Evolutionary conservation across 2,113 vertebrate genomes (phyloP), one percentile per base, ranked within the genome.

Genomic region (Tupaia chinensis): DNA sequence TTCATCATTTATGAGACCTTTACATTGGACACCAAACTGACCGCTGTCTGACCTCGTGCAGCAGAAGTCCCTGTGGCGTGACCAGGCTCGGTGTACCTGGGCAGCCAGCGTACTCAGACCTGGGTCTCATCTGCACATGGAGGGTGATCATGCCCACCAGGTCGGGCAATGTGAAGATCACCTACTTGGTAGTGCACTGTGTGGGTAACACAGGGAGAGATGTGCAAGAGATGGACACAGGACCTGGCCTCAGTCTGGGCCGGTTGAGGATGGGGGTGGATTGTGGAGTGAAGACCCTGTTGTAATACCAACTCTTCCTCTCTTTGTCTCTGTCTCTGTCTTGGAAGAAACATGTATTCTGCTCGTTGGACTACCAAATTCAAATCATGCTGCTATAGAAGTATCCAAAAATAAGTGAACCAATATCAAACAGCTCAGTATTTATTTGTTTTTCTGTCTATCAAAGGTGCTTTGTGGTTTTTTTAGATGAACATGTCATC

Each of bases 401-500:
- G 53, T 56, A 70, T 87, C 61, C 97, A 89, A 76, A 96, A 95
- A 81, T 27, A 77, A 80, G 54, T 14, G 80, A 93, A 92, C n/a
- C 0, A 4, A 0, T 82, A 85, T 94, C 83, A 94, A 95, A 27
- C 44, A 94, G 13, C 68, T 93, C 56, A 29, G 76, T 93, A 84
- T 89, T 97, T 91, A n/a, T 97, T 97, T 97, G 79, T 72, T 10
- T n/a, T 88, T 94, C 23, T 96, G 15, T 77, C 3, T 72, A 19
- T 97, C 95, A 87, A 85, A 93, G 76, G 85, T 96, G 34, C 69
- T 68, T 79, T 82, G 79, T 87, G 93, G 86, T 93, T 53, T 81
- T 97, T 96, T 78, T 17, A 97, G 69, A 90, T 81, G 88, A 97
- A 54, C 89, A 89, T 93, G 44, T 44, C 44, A 44, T 44, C 44